Evolutionary conservation across 2,113 vertebrate genomes (phyloP), one percentile per base, ranked within the genome.

Genomic region (Hystrix cristata): DNA sequence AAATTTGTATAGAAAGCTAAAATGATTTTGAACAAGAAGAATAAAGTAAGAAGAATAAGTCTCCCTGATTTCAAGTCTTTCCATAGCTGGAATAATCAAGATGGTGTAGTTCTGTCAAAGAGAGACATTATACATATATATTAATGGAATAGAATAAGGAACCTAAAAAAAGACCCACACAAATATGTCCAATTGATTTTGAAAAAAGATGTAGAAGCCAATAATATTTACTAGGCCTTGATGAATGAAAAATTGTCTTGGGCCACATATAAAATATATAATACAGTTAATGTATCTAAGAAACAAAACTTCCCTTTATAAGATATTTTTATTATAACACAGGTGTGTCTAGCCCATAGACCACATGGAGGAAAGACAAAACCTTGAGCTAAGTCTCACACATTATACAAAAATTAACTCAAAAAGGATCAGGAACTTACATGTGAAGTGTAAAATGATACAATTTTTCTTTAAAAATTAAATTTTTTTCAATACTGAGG

Each of bases 11-110:
- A 57, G 57, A 48, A 92, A 81, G 34, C 14, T 53, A 46, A 84
- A 91, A 79, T 19, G 43, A 38, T 80, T 93, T 64, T 80, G 62
- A 93, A 72, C 55, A 84, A 69, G 76, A 80, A 87, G 48, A 83
- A 1, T 16, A 31, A 84, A 51, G 14, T 53, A 19, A 60, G 15
- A 78, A 19, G 21, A 55, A 69, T 62, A 46, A 85, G 25, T 86
- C 46, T 84, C 13, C 12, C 5, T 14, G 23, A 62, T 90, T 93
- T 90, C 38, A 57, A 90, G 71, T 29, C 23, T 82, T 87, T 16
- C 34, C 53, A 25, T 38, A n/a, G 65, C 59, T 53, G 15, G 29
- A 60, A 43, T 53, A 74, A 91, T 67, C 64, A 91, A 51, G 59
- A 57, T 53, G 59, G 29, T 27, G 25, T 38, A 59, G 25, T 59